Base-by-base conservation (phyloP, 35 echinoderm and acorn worm species). In the Ophioderma brevispina region DNA sequence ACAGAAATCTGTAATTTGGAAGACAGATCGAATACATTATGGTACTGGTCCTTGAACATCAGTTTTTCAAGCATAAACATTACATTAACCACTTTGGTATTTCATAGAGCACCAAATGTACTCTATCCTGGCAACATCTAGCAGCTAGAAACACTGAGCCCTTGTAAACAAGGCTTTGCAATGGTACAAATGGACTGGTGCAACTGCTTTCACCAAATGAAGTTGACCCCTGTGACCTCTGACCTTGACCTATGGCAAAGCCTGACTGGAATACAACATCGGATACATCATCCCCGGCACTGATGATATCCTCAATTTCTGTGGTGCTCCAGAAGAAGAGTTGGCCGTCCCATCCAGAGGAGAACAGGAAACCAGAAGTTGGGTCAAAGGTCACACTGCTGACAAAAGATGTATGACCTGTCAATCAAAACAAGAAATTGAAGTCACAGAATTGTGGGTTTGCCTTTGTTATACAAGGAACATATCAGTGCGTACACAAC, bases 381-480 rank as follows among this genome's bases (percentile, higher is more conserved):
- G 89, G 93, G 84, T 91, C 89, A 91, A 95, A 95, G 59, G 83
- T 91, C 32, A 95, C 59, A 59, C 56, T 86, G 46, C 82, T 64
- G 21, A 95, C 93, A 88, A 95, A 95, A 34, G 93, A 95, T 39
- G 85, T 81, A 84, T 95, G 93, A 81, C 93, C 93, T 95, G 78
- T 32, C n/a, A n/a, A n/a, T n/a, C n/a, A n/a, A n/a, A n/a, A n/a
- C n/a, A n/a, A n/a, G n/a, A n/a, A n/a, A n/a, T n/a, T n/a, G n/a
- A n/a, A n/a, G n/a, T n/a, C n/a, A n/a, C n/a, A n/a, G n/a, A n/a
- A n/a, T n/a, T n/a, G n/a, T n/a, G n/a, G n/a, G n/a, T n/a, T n/a
- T n/a, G n/a, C n/a, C n/a, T n/a, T n/a, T n/a, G n/a, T n/a, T n/a
- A n/a, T n/a, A n/a, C n/a, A n/a, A n/a, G n/a, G n/a, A n/a, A n/a